These are phyloP conservation scores for Actinemys pallida DNA, from an alignment of 2,113 vertebrate species.

Conservation along the genomic window DNA sequence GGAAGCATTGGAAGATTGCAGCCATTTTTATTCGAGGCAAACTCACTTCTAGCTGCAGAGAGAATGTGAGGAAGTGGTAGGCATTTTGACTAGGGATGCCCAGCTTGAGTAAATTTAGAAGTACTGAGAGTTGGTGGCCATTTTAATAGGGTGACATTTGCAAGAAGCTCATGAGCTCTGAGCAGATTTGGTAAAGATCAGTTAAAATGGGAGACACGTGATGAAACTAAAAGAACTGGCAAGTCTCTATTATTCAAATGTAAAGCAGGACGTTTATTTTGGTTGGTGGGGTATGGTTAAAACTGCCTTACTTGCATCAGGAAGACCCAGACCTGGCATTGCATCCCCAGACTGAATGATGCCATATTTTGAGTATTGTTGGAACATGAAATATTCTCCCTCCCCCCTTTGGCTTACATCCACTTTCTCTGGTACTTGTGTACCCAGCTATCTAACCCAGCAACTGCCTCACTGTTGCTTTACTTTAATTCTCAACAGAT, in stretches of 20 bases:
- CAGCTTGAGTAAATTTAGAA: background rate
- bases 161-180: background rate
- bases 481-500: background rate
- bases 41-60: background rate
- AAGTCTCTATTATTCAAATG: background rate
- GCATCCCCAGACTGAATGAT: accelerated
- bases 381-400: background rate
- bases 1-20: background rate
- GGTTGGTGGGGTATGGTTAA: background rate
- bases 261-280: background rate
- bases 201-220: background rate
- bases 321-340: background rate
- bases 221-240: background rate
- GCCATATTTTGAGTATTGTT: background rate
- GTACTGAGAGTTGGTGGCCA: background rate
- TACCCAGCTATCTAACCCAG: background rate
- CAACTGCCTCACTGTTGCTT: background rate
- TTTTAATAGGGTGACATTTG: background rate
- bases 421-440: background rate
- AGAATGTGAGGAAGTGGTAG: background rate
- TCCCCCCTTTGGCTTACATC: background rate
- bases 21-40: background rate
- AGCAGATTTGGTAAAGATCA: background rate
- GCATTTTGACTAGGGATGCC: background rate
- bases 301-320: background rate